Base-by-base conservation (phyloP, 2,797 vertebrate species). In the Sebastes kiyomatsui region DNA sequence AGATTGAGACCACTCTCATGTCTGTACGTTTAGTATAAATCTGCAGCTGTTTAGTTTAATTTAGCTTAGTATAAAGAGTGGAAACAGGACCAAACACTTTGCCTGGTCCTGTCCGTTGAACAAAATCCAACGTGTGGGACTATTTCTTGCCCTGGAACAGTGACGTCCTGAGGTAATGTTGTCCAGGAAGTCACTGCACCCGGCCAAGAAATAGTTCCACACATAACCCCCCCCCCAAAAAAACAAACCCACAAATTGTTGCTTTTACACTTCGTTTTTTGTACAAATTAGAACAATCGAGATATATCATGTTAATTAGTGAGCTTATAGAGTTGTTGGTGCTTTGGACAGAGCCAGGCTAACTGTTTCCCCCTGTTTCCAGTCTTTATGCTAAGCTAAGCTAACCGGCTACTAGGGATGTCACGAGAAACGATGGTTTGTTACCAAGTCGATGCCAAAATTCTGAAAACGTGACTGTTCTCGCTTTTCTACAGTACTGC, bases 331-430 rank as follows among this genome's bases (percentile, higher is more conserved):
- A 46, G 1, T 16, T 46, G 42, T 1, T 46, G 42, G 16, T 46
- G 14, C 0, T 46, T 27, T 60, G 2, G 22, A 59, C 13, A 60
- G 28, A 20, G 3, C 16, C 14, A 46, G 42, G 16, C 42, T 46
- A 46, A 0, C 42, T 46, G 42, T 46, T 42, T 42, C 38, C 38
- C 38, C 38, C 38, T 14, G 13, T 42, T 42, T 42, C 13, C 13
- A 42, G 38, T 42, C 38, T 42, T 42, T 42, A 42, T 61, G 64
- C 25, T 69, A 23, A 80, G 7, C 38, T 67, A 55, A 32, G 30
- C 52, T 46, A 22, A 64, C 12, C 2, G 4, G 4, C n/a, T 38
- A 46, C 42, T 46, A 46, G 3, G 13, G 38, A 42, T 16, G 42
- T 46, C 42, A 46, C 38, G 16, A 46, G 42, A 46, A 46, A 46